Evolutionary conservation across 2,113 vertebrate species (phyloP), one percentile per base, ranked within the genome.

Genomic region (Chascanopsetta lugubris): DNA sequence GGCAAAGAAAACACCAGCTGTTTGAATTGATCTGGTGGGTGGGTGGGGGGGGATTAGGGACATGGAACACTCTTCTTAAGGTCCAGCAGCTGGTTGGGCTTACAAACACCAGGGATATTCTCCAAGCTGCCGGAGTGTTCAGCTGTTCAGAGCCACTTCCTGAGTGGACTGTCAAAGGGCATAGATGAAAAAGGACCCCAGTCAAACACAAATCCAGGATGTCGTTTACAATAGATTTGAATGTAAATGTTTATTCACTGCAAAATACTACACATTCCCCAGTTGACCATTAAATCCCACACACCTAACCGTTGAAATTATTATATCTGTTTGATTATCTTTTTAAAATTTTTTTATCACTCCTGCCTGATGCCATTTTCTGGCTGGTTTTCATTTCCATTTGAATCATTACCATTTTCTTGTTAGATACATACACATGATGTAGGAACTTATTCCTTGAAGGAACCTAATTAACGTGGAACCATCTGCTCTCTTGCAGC

Each of bases 401-500:
- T 32, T n/a, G 8, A 32, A 50, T 40, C 30, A n/a, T 48, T 17
- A 34, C 62, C 29, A n/a, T 21, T 30, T 48, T 43, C 8, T 4
- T 59, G 26, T 22, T 26, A 22, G 61, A 54, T 22, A 34, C 18
- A 13, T n/a, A 24, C 2, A 26, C 20, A 11, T 17, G 8, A 34
- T 42, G n/a, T 9, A 11, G 1, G 13, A 40, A 12, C 22, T 30
- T 8, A 8, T 53, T 45, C 6, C 30, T 49, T 47, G 6, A 10
- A 18, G 17, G 29, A 51, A 21, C 25, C 36, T 40, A 22, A 61
- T 15, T 72, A 43, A 74, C 50, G 8, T 48, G 5, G 32, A 11
- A 10, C 24, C 46, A 7, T 85, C 45, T 67, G 34, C 46, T 86
- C 74, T 89, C 13, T 92, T 94, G 26, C 88, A 98, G 96, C 96